phyloP scores from a whole-genome alignment of 2,888 invertebrate species.

The Nemurella pictetii region DNA sequence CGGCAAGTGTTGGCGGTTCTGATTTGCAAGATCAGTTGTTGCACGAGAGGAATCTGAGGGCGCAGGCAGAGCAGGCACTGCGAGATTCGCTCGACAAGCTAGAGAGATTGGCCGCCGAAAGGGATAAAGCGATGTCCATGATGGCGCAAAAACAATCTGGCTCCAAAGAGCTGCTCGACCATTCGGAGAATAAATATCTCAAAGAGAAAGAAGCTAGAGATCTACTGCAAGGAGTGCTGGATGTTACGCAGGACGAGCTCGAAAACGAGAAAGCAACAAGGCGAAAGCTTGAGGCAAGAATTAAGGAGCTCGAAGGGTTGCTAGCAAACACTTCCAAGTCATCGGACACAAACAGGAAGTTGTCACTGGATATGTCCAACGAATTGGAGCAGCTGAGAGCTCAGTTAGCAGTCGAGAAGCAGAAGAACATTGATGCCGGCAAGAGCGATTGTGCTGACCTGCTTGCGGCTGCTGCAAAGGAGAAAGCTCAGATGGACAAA shows the following conservation, averaged over 20 bases:
- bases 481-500: slow-evolving; percentile 14
- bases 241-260: slow-evolving; percentile 1
- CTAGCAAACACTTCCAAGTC: not conserved
- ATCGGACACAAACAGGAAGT: not conserved
- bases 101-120: not conserved
- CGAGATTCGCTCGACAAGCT: slow-evolving; percentile 6
- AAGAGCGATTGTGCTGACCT: not conserved
- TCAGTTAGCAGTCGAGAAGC: not conserved
- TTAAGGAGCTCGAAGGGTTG: not conserved
- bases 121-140: not conserved
- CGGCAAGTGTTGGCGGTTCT: not conserved
- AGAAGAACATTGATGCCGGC: no score
- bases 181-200: not conserved
- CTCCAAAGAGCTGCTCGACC: slow-evolving; percentile 13
- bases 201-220: slow-evolving; percentile 21
- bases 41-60: not conserved
- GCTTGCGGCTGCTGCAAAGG: not conserved
- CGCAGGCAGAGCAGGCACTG: not conserved
- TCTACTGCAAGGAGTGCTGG: slow-evolving; percentile 15
- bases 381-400: slow-evolving; percentile 12
- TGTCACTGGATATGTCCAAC: not conserved
- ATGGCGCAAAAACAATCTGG: not conserved
- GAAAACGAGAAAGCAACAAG: not conserved
- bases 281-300: not conserved
- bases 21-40: slow-evolving; percentile 1